Base-by-base conservation (phyloP, 2,113 vertebrate genomes). In the Rana temporaria region DNA sequence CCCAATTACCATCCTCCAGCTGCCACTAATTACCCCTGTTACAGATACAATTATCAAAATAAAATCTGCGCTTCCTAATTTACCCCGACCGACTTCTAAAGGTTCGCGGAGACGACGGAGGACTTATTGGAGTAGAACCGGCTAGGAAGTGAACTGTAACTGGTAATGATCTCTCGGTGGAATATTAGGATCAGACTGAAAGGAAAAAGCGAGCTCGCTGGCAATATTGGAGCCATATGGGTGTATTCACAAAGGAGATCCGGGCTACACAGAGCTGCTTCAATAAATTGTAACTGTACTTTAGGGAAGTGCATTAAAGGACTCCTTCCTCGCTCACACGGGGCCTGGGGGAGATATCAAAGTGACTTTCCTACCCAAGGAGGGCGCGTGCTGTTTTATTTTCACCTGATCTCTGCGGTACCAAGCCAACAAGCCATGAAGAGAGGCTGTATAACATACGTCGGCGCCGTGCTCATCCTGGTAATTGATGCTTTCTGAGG, bases 41-140 rank as follows among this genome's bases (percentile, higher is more conserved):
- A 80, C 52, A 20, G 78, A 63, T 80, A 48, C 66, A 71, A 80
- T 80, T 30, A 80, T 80, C 78, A 80, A 60, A 80, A 80, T 22
- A 32, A 57, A 62, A 80, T 71, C 78, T 52, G 53, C 19, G 32
- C 78, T 80, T 80, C 34, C 56, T 38, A 60, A 32, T 71, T 62
- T 80, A 62, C 9, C 9, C 19, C 20, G 55, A 69, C 26, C 69
- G 26, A 62, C 78, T 80, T 71, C 67, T 70, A 62, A 79, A 72
- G 79, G 5, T 63, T 55, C 53, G 19, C 53, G 59, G 68, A 72
- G 60, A 72, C 38, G n/a, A 42, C 14, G 52, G 62, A 81, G 69
- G 72, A 72, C 79, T 79, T 72, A 55, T 62, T 81, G 38, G 57
- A 72, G 67, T 32, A 67, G 57, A 81, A 81, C 59, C 72, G 53